Conservation (phyloP, 2,888 invertebrate genomes). For the Scaptomyza cyrtandrae region DNA sequence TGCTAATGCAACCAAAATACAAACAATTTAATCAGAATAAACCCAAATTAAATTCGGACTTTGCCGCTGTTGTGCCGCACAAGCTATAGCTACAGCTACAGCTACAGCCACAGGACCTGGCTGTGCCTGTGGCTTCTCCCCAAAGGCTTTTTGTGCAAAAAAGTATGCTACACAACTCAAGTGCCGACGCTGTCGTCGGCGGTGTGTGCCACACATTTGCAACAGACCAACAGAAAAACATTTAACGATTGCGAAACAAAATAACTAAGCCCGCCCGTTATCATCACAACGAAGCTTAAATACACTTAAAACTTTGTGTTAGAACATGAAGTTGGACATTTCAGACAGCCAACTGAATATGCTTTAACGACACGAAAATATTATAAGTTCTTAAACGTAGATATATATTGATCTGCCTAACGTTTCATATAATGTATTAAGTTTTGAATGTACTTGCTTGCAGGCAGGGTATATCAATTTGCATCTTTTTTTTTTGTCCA, state of each 20-base stretch:
- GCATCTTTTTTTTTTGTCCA: conserved; percentile 34
- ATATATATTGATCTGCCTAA: not conserved
- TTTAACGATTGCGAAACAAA: conserved; percentile 65
- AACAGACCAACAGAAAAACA: conserved; percentile 60
- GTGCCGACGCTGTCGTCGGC: conserved; percentile 56
- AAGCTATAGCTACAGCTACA: conserved; percentile 16
- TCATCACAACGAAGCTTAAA: conserved; percentile 30
- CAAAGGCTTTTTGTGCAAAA: conserved; percentile 67
- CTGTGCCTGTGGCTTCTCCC: conserved; percentile 48
- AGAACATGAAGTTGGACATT: not conserved
- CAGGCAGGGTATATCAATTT: conserved; percentile 33
- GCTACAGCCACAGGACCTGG: conserved; percentile 21
- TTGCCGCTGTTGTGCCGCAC: conserved; percentile 18
- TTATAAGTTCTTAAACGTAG: not conserved
- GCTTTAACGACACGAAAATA: not conserved
- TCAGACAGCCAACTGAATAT: not conserved
- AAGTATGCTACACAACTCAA: conserved; percentile 76
- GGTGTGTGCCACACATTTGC: conserved; percentile 58
- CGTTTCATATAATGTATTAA: not conserved
- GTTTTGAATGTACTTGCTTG: not conserved
- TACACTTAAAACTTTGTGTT: conserved; percentile 41
- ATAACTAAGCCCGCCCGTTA: conserved; percentile 2
- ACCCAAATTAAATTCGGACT: conserved; percentile 74
- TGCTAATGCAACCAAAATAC: conserved; percentile 79
- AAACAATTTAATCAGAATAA: conserved; percentile 80